Base-by-base conservation (phyloP, 2,888 invertebrate genomes). In the Drosophila imparisetae region DNA sequence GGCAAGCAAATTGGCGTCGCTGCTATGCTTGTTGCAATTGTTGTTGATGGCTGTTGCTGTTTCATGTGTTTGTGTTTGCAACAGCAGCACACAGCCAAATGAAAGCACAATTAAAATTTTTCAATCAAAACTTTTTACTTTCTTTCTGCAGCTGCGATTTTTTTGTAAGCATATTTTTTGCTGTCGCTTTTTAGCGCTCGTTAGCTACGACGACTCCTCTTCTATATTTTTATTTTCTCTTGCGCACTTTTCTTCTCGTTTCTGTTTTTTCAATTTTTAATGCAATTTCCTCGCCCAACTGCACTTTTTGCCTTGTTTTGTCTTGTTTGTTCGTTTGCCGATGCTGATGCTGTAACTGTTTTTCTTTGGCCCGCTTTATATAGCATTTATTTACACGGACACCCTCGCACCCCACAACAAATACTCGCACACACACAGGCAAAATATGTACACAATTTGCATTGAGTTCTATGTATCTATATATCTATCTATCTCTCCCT, bases 271-370 rank as follows among this genome's bases (percentile, higher is more conserved):
- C 79, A 85, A 85, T 85, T 85, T 84, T 88, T 86, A 86, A 86
- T 87, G 89, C 89, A 87, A 87, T 87, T 86, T 87, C 84, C 78
- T 80, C 89, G 82, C 84, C 86, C 76, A 76, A 88, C 76, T 88
- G 86, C 86, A 80, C 84, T 86, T 86, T 81, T 83, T 76, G 73
- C 73, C 66, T 72, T 55, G 45, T 75, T 76, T 66, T 74, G 65
- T 68, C 64, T 68, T 57, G 58, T 64, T 73, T 55, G 64, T 80
- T 57, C 72, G 74, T 69, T 71, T 69, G 69, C 65, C 59, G 62
- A 18, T 59, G 40, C 45, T 59, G 60, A 24, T 36, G 15, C 54
- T 18, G 29, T 57, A 29, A n/a, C 50, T 57, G 15, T 29, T 13
- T 59, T 69, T 55, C 53, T 60, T 42, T 66, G 70, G 68, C 61